Evolutionary conservation across 1,140 invertebrate species (phyloP), one percentile per base, ranked within the genome.

Genomic region (Danaus plexippus): DNA sequence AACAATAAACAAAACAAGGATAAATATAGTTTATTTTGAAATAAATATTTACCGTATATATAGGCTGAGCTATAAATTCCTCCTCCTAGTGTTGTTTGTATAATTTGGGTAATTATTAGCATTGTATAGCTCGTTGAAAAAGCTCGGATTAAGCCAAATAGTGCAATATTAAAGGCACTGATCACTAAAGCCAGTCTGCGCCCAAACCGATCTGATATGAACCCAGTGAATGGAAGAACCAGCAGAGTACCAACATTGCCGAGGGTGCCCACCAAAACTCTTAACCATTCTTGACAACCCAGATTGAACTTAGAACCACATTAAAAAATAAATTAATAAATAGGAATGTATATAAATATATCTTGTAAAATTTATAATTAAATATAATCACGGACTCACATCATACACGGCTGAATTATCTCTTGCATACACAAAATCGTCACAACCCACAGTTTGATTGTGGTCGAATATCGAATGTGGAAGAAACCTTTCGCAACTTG

Each of bases 81-180:
- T 47, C 75, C 80, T 1, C 81, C 81, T 10, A 87, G 84, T 10
- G 89, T 89, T 12, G 88, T 83, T 64, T 92, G 91, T 22, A 92
- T 64, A 40, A 93, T 88, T 77, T 93, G 91, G 22, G 93, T 88
- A 1, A 88, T 61, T 8, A 87, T 40, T 62, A 93, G 94, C 80
- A 88, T 89, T 44, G 84, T 77, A 66, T 93, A 93, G 74, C 88
- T 91, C 10, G 89, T 87, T 9, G 92, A 89, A 67, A 92, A 92
- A 2, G 91, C 90, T 60, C 90, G 87, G 11, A 90, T 86, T n/a
- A 93, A 64, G 2, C 92, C 92, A 13, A 90, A 79, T 1, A 92
- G 65, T 7, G 88, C 88, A 11, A 77, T 13, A 54, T 74, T 78
- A 51, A 72, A 69, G 12, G 75, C 91, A 49, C 91, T 79, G 58